A percentile compares a stretch with the other conserved stretches of the same genome.
phyloP scores from a whole-genome alignment of 2,888 invertebrate species.

The Trissonchulus latispiculum region DNA sequence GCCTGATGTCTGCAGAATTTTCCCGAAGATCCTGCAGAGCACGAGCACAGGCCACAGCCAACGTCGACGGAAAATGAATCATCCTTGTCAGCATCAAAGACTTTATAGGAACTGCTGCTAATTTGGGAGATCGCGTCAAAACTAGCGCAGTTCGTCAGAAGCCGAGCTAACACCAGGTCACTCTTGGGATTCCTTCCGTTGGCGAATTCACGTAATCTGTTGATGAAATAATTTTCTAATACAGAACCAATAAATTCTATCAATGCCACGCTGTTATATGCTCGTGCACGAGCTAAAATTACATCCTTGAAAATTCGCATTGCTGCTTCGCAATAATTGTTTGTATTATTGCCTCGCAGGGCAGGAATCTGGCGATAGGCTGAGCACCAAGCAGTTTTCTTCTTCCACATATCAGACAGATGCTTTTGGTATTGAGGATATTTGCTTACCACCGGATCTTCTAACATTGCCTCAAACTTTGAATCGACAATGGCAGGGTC shows the following conservation, averaged over 20 bases:
- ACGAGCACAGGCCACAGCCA: background rate
- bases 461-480: background rate
- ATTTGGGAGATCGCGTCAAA: background rate
- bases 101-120: background rate
- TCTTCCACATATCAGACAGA: background rate
- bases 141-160: background rate
- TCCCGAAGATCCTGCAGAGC: background rate
- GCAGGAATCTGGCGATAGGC: background rate
- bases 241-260: background rate
- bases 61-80: background rate
- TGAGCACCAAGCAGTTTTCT: background rate
- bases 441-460: background rate
- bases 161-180: background rate
- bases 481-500: background rate
- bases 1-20: conserved; percentile 1
- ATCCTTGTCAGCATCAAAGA: background rate
- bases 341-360: background rate
- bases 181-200: background rate
- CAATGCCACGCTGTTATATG: conserved; percentile 7
- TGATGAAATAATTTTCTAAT: background rate
- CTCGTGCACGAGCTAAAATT: background rate
- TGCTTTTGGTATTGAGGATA: background rate
- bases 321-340: conserved; percentile 1
- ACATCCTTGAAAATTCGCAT: conserved; percentile 5
- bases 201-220: background rate